Evolutionary conservation across 2,888 invertebrate genomes (phyloP).

Genomic region (Suillia variegata): DNA sequence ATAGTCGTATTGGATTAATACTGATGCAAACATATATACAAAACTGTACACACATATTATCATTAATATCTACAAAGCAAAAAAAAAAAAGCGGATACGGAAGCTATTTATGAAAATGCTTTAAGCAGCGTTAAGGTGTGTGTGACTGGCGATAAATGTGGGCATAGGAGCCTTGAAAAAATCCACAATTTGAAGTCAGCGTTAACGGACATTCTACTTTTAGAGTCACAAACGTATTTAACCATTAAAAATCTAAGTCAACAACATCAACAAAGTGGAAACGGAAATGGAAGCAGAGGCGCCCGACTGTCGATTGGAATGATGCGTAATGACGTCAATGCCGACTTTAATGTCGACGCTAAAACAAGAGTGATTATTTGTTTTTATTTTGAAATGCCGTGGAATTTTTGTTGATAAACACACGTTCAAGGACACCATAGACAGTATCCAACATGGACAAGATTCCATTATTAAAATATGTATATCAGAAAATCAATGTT

Average conservation of each 20-base stretch:
- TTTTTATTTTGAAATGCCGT: not conserved
- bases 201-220: too few relatives aligned
- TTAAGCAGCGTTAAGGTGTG: slow-evolving; percentile 31
- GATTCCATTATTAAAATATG: too few relatives aligned
- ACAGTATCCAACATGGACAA: too few relatives aligned
- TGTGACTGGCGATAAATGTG: slow-evolving; percentile 20
- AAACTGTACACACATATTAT: not conserved
- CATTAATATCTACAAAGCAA: not conserved
- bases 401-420: not conserved
- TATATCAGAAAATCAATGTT: too few relatives aligned
- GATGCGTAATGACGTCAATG: slow-evolving; percentile 5
- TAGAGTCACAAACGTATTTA: too few relatives aligned
- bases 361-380: not conserved
- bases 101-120: slow-evolving; percentile 48
- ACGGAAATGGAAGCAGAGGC: not conserved
- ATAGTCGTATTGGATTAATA: too few relatives aligned
- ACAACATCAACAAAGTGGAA: too few relatives aligned
- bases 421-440: not conserved
- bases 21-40: not conserved
- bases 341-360: not conserved
- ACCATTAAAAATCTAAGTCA: too few relatives aligned
- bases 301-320: too few relatives aligned
- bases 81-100: slow-evolving; percentile 26
- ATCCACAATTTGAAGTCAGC: not conserved
- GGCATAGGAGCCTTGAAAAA: slow-evolving; percentile 13